Conservation (phyloP, 1,140 invertebrate genomes). For the Sycophila sp. region DNA sequence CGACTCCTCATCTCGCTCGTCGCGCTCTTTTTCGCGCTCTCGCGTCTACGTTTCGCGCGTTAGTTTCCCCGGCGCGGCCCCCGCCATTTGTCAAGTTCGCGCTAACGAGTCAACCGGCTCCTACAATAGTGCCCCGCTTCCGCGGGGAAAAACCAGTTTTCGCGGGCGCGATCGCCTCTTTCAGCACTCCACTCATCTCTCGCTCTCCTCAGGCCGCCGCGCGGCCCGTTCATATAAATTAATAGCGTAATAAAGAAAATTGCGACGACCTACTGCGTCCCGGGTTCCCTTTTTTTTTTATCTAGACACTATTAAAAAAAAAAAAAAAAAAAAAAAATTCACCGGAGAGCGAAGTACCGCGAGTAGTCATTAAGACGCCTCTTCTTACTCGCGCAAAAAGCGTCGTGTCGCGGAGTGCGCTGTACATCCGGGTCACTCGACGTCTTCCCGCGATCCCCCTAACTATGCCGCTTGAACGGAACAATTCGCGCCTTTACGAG, state of each 20-base stretch:
- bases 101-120: conserved; percentile 23
- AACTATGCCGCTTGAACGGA: neutral
- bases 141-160: neutral
- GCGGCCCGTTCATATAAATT: neutral
- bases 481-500: neutral
- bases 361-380: too few relatives aligned
- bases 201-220: neutral
- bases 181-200: neutral
- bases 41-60: neutral
- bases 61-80: neutral
- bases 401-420: too few relatives aligned
- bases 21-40: neutral
- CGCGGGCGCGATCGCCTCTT: neutral
- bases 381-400: too few relatives aligned
- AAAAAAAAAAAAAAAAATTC: too few relatives aligned
- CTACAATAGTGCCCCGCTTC: conserved; percentile 9
- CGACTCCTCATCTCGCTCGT: neutral
- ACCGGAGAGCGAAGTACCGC: too few relatives aligned
- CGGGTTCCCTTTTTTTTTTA: neutral
- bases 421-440: neutral
- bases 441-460: too few relatives aligned
- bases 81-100: conserved; percentile 25
- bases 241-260: conserved; percentile 32
- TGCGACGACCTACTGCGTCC: neutral
- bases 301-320: too few relatives aligned